Conservation (phyloP, 2,113 vertebrate species). For the Nesoenas mayeri region DNA sequence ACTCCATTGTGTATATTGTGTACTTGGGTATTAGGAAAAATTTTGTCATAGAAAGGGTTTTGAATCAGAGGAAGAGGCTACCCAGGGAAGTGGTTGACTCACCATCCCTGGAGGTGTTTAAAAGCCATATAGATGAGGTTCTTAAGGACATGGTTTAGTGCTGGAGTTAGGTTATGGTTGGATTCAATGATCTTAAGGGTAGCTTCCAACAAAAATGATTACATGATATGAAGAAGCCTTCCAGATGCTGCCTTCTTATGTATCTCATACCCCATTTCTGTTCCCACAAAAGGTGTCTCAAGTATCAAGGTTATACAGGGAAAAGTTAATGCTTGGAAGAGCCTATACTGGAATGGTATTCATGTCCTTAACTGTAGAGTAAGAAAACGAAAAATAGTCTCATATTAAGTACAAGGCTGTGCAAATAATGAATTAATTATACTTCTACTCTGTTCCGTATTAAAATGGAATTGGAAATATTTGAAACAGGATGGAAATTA, state of each 20-base stretch:
- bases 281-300: background rate
- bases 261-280: background rate
- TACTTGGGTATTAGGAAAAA: too few relatives aligned
- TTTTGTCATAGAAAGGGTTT: too few relatives aligned
- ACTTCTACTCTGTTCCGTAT: background rate
- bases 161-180: too few relatives aligned
- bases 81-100: too few relatives aligned
- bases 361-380: background rate
- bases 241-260: background rate
- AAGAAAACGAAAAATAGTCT: background rate
- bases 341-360: background rate
- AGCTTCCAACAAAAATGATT: too few relatives aligned
- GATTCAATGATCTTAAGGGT: too few relatives aligned
- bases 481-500: background rate
- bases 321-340: background rate
- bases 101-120: too few relatives aligned
- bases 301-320: background rate
- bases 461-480: background rate
- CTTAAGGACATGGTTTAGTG: too few relatives aligned
- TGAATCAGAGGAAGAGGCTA: too few relatives aligned
- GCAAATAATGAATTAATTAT: background rate
- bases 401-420: background rate
- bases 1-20: background rate
- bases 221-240: background rate
- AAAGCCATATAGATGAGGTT: too few relatives aligned